Percentiles rank a stretch among this genome's conserved stretches.
These are phyloP conservation scores for Agrotis puta DNA, from an alignment of 2,888 invertebrate genomes.

Conservation along the genomic window DNA sequence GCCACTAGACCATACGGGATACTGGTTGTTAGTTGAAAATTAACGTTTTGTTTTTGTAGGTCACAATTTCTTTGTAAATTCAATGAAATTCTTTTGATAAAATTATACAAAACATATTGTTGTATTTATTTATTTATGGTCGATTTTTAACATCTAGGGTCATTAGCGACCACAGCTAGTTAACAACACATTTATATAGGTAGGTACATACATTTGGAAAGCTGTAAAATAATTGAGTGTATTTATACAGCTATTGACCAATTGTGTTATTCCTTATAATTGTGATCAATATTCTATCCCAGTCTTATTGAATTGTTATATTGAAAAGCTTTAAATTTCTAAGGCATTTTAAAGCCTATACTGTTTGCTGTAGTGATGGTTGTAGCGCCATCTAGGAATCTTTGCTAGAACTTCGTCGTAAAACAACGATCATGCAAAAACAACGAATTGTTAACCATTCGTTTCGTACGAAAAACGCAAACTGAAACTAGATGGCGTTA, in stretches of 20 bases:
- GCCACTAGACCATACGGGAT: conserved; percentile 93
- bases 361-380: not conserved
- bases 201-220: no score
- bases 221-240: no score
- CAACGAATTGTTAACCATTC: no score
- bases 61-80: not conserved
- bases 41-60: not conserved
- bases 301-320: not conserved
- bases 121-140: no score
- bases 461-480: no score
- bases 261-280: no score
- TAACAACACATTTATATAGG: no score
- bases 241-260: no score
- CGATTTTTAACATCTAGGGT: no score
- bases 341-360: not conserved
- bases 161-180: no score
- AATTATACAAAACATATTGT: no score
- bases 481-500: conserved; percentile 49
- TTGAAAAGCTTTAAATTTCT: not conserved
- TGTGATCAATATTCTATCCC: not conserved
- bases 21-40: rapidly evolving
- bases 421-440: not conserved
- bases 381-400: conserved; percentile 18
- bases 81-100: not conserved
- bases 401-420: not conserved